These are phyloP conservation scores for Lytechinus pictus DNA, from an alignment of 35 echinoderm and acorn worm species.

Conservation along the genomic window DNA sequence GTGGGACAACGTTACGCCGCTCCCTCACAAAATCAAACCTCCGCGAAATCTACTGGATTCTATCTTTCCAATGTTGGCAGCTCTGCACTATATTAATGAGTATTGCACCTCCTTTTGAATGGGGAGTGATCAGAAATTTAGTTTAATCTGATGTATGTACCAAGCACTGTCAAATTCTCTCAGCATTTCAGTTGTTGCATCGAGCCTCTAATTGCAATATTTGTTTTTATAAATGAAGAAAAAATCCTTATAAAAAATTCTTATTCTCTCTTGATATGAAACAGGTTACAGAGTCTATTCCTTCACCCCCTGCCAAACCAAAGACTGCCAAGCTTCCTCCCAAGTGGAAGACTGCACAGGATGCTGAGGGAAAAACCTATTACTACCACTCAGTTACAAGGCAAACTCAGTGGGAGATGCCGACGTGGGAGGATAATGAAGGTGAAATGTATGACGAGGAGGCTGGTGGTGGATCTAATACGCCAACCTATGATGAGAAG, in stretches of 20 bases:
- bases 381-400: conserved; percentile 97
- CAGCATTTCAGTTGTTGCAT: neutral
- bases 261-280: neutral
- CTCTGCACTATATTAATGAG: too few species aligned
- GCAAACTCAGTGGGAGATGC: conserved; percentile 98
- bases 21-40: too few species aligned
- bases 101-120: neutral
- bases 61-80: too few species aligned
- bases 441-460: conserved; percentile 59
- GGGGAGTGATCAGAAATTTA: neutral
- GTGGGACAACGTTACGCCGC: too few species aligned
- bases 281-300: conserved; percentile 54
- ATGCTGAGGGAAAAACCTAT: conserved; percentile 90
- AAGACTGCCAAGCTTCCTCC: conserved; percentile 71
- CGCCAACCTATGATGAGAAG: conserved; percentile 96
- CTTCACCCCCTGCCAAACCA: conserved; percentile 70
- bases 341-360: conserved; percentile 92
- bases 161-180: neutral
- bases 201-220: too few species aligned
- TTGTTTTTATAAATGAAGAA: too few species aligned
- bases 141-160: neutral
- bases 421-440: conserved; percentile 76
- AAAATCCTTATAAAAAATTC: too few species aligned
- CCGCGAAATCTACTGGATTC: too few species aligned
- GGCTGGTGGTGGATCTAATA: conserved; percentile 72